Conservation (phyloP, 2,797 vertebrate genomes). For the Pristis pectinata region DNA sequence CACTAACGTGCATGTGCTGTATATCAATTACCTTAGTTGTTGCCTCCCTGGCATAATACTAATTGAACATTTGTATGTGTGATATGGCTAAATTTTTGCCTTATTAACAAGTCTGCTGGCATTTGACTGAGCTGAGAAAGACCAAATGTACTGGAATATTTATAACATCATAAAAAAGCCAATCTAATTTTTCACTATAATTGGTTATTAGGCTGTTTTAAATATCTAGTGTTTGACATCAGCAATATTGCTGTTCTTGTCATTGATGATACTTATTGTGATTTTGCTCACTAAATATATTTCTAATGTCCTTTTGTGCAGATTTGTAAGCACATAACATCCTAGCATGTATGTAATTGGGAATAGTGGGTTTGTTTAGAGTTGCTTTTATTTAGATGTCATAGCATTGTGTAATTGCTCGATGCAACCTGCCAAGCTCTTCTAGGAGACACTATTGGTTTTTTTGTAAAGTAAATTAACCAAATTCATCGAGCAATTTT, state of each 20-base stretch:
- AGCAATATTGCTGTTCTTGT: conserved; percentile 27
- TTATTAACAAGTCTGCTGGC: neutral
- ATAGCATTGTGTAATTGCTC: neutral
- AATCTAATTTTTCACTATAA: conserved; percentile 31
- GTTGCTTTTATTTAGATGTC: neutral
- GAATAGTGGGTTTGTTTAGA: neutral
- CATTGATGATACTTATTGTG: conserved; percentile 22
- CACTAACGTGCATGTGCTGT: no score
- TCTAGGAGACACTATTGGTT: neutral
- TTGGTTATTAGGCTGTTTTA: conserved; percentile 28
- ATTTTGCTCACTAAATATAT: conserved; percentile 29
- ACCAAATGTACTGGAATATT: conserved; percentile 29
- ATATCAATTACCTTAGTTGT: neutral
- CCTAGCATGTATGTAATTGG: neutral
- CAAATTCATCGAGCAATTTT: conserved; percentile 8
- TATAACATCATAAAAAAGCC: conserved; percentile 24
- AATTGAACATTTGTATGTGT: neutral
- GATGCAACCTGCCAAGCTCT: neutral
- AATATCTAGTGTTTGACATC: conserved; percentile 12
- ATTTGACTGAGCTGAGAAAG: neutral
- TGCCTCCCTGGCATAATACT: neutral
- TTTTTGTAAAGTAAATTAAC: conserved; percentile 5
- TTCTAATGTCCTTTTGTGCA: conserved; percentile 16
- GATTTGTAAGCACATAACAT: neutral
- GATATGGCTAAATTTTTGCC: conserved; percentile 11